A percentile compares a stretch with the other conserved stretches of the same genome.
Conservation (phyloP, 1,140 invertebrate species). For the Lepidurus apus region DNA sequence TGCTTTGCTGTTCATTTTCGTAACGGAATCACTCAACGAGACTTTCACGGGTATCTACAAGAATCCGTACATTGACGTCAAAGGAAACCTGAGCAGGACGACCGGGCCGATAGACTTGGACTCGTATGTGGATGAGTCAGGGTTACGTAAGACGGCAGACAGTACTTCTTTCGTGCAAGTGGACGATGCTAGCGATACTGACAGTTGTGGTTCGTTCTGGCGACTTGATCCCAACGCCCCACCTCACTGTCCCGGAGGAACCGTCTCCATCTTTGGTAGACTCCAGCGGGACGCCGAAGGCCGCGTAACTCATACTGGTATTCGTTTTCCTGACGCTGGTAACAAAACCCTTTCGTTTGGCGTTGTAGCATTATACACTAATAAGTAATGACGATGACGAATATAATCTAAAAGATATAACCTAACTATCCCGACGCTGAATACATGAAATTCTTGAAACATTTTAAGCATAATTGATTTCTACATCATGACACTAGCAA, state of each 20-base stretch:
- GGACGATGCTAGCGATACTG: background rate
- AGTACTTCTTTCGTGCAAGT: background rate
- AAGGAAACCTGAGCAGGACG: too few species aligned
- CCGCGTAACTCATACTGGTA: background rate
- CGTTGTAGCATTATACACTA: background rate
- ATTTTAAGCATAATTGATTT: too few species aligned
- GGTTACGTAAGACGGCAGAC: background rate
- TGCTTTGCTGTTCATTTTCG: too few species aligned
- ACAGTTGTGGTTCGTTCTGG: background rate
- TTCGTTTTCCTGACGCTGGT: background rate
- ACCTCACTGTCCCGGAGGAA: background rate
- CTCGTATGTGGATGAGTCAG: background rate
- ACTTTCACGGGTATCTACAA: too few species aligned
- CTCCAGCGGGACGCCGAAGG: background rate
- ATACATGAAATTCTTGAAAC: too few species aligned
- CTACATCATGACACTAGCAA: too few species aligned
- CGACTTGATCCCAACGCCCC: background rate
- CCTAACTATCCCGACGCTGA: too few species aligned
- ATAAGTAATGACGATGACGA: too few species aligned
- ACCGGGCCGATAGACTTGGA: background rate
- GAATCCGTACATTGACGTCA: too few species aligned
- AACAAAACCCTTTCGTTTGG: background rate
- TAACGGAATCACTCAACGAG: too few species aligned
- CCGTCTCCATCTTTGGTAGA: background rate
- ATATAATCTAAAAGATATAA: too few species aligned